A percentile compares a stretch with the other conserved stretches of the same genome.
Conservation (phyloP, 2,888 invertebrate genomes). For the Epiperipatus broadwayi region DNA sequence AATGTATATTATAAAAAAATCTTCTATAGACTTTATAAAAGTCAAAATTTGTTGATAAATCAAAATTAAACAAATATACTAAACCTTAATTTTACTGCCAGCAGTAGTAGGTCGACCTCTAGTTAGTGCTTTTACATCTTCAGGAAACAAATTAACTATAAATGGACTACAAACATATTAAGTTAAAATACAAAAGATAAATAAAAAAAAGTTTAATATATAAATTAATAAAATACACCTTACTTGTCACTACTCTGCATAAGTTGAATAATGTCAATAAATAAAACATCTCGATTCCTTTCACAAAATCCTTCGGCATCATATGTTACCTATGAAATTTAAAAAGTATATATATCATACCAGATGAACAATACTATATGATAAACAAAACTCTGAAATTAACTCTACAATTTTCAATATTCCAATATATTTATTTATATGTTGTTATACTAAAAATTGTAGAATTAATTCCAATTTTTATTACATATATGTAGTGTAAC, state of each 20-base stretch:
- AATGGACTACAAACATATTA: conserved; percentile 31
- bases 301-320: conserved; percentile 45
- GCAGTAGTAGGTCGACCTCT: conserved; percentile 43
- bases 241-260: conserved; percentile 44
- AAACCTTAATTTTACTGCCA: conserved; percentile 41
- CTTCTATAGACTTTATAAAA: no score
- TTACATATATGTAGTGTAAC: no score
- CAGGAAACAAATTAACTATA: conserved; percentile 40
- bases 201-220: conserved; percentile 3
- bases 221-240: no score
- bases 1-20: no score
- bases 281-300: conserved; percentile 44
- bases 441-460: no score
- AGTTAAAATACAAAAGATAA: conserved; percentile 13
- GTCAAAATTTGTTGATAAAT: no score
- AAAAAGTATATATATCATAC: conserved; percentile 6
- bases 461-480: no score
- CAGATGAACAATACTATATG: neutral
- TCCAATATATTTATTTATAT: neutral
- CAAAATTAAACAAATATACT: conserved; percentile 12
- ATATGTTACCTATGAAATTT: conserved; percentile 32
- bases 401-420: no score
- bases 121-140: conserved; percentile 30
- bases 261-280: conserved; percentile 41
- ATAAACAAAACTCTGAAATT: no score